A percentile compares a stretch with the other conserved stretches of the same genome.
phyloP scores from a whole-genome alignment of 2,888 invertebrate genomes.

The Acrobasis suavella region DNA sequence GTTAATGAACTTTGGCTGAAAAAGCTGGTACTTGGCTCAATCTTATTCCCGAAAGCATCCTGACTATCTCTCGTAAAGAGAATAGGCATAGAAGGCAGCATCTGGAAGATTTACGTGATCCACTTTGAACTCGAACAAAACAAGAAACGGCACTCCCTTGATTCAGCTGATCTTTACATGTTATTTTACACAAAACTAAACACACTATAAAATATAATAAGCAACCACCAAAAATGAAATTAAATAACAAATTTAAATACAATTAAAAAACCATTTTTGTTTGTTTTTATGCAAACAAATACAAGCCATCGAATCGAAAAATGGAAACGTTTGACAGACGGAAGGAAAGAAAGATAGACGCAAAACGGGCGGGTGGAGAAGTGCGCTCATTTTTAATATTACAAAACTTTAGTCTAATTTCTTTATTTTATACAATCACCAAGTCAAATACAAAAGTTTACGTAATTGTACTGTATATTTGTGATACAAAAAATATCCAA shows the following conservation, averaged over 20 bases:
- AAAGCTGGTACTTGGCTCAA: constrained; percentile 70
- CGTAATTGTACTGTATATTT: no score
- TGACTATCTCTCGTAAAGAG: constrained; percentile 74
- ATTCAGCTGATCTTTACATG: constrained; percentile 48
- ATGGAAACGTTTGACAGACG: constrained; percentile 68
- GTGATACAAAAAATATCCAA: no score
- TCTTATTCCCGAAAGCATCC: constrained; percentile 76
- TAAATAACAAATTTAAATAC: constrained; percentile 40
- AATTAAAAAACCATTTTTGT: constrained; percentile 49
- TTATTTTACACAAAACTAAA: constrained; percentile 42
- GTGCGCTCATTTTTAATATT: constrained; percentile 50
- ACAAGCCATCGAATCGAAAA: constrained; percentile 47
- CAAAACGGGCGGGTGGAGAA: constrained; percentile 52
- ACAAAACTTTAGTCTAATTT: no score
- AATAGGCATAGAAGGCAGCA: constrained; percentile 81
- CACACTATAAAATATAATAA: constrained; percentile 39
- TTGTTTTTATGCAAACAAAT: constrained; percentile 57
- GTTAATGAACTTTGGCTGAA: constrained; percentile 56
- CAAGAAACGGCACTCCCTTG: constrained; percentile 49
- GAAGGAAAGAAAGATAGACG: constrained; percentile 46
- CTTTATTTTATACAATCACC: no score
- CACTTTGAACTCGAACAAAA: constrained; percentile 44
- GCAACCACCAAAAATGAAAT: constrained; percentile 43
- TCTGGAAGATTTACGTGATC: constrained; percentile 56
- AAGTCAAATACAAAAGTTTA: no score